Conservation (phyloP, 2,113 vertebrate species). For the Urocynchramus pylzowi region DNA sequence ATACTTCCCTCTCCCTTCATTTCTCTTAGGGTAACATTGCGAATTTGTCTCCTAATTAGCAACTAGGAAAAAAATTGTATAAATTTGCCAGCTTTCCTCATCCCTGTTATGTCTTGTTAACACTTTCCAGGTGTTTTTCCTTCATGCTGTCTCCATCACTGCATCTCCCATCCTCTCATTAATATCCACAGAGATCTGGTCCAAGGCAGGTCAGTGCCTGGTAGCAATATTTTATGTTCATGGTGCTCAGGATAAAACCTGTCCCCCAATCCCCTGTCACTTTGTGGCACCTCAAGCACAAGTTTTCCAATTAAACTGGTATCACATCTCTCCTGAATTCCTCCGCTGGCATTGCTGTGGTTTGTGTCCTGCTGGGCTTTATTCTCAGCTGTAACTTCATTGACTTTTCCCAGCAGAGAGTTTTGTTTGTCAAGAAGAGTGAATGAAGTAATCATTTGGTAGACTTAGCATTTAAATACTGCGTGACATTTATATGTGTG, state of each 20-base stretch:
- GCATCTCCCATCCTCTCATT: background rate
- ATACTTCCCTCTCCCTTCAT: background rate
- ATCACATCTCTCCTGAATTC: background rate
- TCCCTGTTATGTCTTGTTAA: background rate
- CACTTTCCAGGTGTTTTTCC: background rate
- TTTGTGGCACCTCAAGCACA: conserved; percentile 53
- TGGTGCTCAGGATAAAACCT: conserved; percentile 57
- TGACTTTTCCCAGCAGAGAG: background rate
- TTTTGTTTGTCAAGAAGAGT: conserved; percentile 36
- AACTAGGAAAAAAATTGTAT: background rate
- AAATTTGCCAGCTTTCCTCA: background rate
- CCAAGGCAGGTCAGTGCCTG: background rate
- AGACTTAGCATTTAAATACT: conserved; percentile 61
- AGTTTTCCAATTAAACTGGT: conserved; percentile 47
- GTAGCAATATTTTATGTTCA: conserved; percentile 59
- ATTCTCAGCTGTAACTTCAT: background rate
- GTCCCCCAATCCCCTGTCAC: conserved; percentile 18
- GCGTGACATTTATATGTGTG: conserved; percentile 53
- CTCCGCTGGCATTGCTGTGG: background rate
- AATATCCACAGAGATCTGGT: background rate
- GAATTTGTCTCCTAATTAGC: background rate
- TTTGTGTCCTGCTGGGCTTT: background rate
- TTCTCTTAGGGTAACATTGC: background rate
- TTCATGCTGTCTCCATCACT: background rate
- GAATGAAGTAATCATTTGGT: conserved; percentile 26